Percentiles rank a stretch among this genome's conserved stretches.
These are phyloP conservation scores for Nixonia krombeini DNA, from an alignment of 1,140 invertebrate genomes.

Conservation along the genomic window DNA sequence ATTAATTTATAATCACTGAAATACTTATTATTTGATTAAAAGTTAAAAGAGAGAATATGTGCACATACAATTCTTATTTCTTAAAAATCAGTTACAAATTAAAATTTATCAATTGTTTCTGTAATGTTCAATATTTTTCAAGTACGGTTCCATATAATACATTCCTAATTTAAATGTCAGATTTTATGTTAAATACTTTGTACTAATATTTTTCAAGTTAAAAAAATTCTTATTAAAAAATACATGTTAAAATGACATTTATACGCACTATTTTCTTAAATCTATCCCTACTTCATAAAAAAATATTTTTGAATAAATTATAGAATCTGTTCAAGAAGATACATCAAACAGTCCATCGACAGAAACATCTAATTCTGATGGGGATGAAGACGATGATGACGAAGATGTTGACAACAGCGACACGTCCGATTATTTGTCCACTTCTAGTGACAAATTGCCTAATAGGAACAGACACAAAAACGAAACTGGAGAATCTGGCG, in stretches of 20 bases:
- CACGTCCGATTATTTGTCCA: conserved; percentile 54
- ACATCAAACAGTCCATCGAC: conserved; percentile 56
- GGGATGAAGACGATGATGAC: conserved; percentile 49
- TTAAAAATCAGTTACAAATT: no score
- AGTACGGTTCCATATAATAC: no score
- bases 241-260: no score
- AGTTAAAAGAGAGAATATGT: no score
- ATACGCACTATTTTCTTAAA: no score
- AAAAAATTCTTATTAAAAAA: no score
- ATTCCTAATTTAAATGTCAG: no score
- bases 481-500: conserved; percentile 12
- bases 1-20: not conserved
- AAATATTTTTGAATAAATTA: conserved; percentile 28
- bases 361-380: conserved; percentile 59
- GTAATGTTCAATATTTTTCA: no score
- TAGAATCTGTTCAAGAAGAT: conserved; percentile 60
- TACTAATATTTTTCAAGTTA: no score
- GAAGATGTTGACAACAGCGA: conserved; percentile 52
- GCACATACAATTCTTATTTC: no score
- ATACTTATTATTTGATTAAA: not conserved
- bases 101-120: no score
- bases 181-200: not conserved
- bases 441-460: conserved; percentile 51
- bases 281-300: no score
- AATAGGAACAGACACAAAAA: conserved; percentile 19